These are phyloP conservation scores for Eleutherodactylus coqui DNA, from an alignment of 2,797 vertebrate genomes.

Conservation along the genomic window DNA sequence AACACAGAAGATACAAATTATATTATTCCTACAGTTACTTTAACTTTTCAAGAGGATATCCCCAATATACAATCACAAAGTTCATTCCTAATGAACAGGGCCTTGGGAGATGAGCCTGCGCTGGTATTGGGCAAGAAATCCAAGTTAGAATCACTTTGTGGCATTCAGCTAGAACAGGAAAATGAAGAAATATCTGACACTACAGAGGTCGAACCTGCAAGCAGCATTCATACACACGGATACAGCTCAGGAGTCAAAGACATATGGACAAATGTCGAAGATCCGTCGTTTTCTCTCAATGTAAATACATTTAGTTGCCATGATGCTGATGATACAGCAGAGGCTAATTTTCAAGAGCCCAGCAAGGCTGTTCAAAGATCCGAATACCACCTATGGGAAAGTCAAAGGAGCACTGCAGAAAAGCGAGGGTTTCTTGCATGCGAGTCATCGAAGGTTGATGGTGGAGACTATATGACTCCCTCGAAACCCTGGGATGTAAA, in stretches of 20 bases:
- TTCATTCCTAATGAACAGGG: constrained; percentile 81
- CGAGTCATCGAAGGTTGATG: constrained; percentile 86
- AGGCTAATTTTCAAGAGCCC: constrained; percentile 80
- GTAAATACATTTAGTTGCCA: constrained; percentile 85
- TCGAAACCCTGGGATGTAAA: constrained; percentile 91
- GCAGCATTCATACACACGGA: constrained; percentile 85
- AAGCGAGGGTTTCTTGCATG: constrained; percentile 85
- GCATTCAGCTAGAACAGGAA: constrained; percentile 93
- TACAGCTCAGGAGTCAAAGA: constrained; percentile 99
- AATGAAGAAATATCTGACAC: constrained; percentile 84
- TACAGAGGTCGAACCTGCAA: constrained; percentile 81
- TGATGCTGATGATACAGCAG: constrained; percentile 82
- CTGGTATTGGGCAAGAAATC: constrained; percentile 92
- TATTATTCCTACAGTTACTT: constrained; percentile 88
- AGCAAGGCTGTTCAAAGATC: constrained; percentile 94
- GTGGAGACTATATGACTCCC: constrained; percentile 95
- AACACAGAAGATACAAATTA: constrained; percentile 88
- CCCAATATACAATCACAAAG: constrained; percentile 77
- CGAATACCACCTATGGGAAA: constrained; percentile 97
- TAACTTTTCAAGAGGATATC: constrained; percentile 93
- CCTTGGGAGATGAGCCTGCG: constrained; percentile 80
- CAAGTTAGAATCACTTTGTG: constrained; percentile 98
- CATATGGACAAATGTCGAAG: constrained; percentile 93
- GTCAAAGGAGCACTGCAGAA: constrained; percentile 83
- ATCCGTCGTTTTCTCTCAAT: constrained; percentile 85